phyloP scores from a whole-genome alignment of 1,140 invertebrate species.

The Drosophila pectinifera region DNA sequence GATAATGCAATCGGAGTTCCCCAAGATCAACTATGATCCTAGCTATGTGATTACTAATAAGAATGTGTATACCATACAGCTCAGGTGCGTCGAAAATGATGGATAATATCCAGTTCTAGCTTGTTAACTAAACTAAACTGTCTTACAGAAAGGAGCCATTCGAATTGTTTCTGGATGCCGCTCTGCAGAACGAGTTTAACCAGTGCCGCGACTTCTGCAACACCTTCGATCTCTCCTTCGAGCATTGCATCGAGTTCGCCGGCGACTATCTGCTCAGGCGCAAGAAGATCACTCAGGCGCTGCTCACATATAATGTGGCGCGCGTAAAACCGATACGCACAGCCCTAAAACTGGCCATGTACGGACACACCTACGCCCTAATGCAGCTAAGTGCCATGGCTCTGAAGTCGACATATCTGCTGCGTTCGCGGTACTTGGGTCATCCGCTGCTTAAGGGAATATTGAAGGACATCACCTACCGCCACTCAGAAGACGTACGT shows the following conservation, averaged over 20 bases:
- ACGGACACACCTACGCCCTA: slow-evolving; percentile 89
- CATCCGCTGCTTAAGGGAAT: slow-evolving; percentile 67
- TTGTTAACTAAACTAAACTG: background rate
- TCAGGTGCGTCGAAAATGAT: slow-evolving; percentile 85
- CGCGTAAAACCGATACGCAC: slow-evolving; percentile 89
- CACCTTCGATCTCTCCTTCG: slow-evolving; percentile 88
- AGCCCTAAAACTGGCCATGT: slow-evolving; percentile 90
- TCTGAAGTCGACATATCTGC: slow-evolving; percentile 73
- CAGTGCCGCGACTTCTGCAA: slow-evolving; percentile 84
- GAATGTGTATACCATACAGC: slow-evolving; percentile 89
- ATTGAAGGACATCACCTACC: slow-evolving; percentile 68
- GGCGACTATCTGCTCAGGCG: slow-evolving; percentile 89
- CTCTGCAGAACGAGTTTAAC: slow-evolving; percentile 68
- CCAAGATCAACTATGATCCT: slow-evolving; percentile 86
- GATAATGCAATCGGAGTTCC: slow-evolving; percentile 81
- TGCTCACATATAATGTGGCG: slow-evolving; percentile 90
- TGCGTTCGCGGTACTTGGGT: slow-evolving; percentile 70
- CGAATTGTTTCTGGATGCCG: slow-evolving; percentile 88
- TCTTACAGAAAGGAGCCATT: slow-evolving; percentile 86
- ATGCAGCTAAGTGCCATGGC: slow-evolving; percentile 85
- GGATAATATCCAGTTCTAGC: background rate
- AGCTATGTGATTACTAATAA: slow-evolving; percentile 90
- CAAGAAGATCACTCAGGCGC: slow-evolving; percentile 88
- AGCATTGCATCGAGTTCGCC: slow-evolving; percentile 89
- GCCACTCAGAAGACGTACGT: slow-evolving; percentile 80